phyloP scores from a whole-genome alignment of 1,140 invertebrate genomes.

The Apis mellifera region DNA sequence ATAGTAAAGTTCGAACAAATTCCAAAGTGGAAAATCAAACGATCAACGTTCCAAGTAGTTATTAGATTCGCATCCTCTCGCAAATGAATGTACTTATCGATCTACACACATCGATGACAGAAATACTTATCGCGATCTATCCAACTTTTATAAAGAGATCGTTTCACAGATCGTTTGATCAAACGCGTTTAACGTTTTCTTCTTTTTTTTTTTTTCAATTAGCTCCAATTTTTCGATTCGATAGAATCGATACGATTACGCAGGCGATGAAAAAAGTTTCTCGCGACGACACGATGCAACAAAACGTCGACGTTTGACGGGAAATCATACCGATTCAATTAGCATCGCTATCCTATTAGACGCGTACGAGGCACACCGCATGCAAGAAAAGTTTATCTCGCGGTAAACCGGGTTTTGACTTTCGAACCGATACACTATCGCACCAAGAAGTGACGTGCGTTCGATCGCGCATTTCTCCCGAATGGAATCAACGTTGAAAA shows the following conservation, averaged over 20 bases:
- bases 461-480: slow-evolving; percentile 1
- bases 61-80: too few species aligned
- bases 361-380: background rate
- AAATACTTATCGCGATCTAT: too few species aligned
- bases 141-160: too few species aligned
- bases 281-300: background rate
- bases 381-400: slow-evolving; percentile 52
- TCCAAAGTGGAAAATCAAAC: too few species aligned
- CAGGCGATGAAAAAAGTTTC: background rate
- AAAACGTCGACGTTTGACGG: background rate
- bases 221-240: too few species aligned
- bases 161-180: too few species aligned
- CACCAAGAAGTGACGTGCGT: slow-evolving; percentile 2
- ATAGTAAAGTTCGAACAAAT: too few species aligned
- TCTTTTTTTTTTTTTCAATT: too few species aligned
- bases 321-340: slow-evolving; percentile 18
- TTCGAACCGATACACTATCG: slow-evolving; percentile 47
- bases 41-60: too few species aligned
- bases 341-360: slow-evolving; percentile 40
- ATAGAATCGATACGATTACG: background rate
- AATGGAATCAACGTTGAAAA: background rate
- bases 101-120: too few species aligned
- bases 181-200: too few species aligned
- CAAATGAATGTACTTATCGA: too few species aligned
- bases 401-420: slow-evolving; percentile 55